Base-by-base conservation (phyloP, 2,113 vertebrate genomes). In the Silurus meridionalis region DNA sequence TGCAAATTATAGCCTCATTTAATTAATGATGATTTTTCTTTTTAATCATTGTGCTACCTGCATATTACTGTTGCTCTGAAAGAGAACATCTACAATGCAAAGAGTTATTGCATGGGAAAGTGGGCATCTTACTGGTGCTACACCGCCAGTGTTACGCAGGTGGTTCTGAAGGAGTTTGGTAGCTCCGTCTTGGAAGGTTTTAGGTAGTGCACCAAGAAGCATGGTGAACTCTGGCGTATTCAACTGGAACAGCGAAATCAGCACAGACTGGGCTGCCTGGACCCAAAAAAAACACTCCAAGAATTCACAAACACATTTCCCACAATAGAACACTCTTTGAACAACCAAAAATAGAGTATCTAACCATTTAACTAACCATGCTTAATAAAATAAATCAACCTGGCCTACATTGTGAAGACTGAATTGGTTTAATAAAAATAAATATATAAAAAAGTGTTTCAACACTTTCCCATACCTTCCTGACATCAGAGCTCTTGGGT, bases 171-270 rank as follows among this genome's bases (percentile, higher is more conserved):
- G 96, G 85, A 99, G 94, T 90, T 97, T 99, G 89, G 97, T 99
- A 94, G 98, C 98, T 91, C 98, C 97, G 85, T 99, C 98, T 92
- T 99, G 97, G 92, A 99, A 99, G 83, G 97, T 97, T 96, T 99
- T 99, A 92, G 98, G 98, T 92, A 99, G 95, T 94, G 97, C 97
- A 91, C 96, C 97, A 92, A 99, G 93, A 7, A 99, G 93, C 97
- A 98, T 99, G 90, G 97, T 99, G 93, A 99, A 99, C 94, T 99
- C 97, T 82, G 98, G 97, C 55, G 98, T 99, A 92, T 99, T 99
- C 88, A 99, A 96, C 93, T 99, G 97, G 94, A 99, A 99, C 91
- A 99, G 93, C 7, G 97, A 94, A 91, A 99, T 99, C 79, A 99
- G 93, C 92, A 99, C 98, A 67, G 96, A 96, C 91, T 99, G 98